Evolutionary conservation across 2,797 vertebrate species (phyloP).

Genomic region (Enteromius treurensis): DNA sequence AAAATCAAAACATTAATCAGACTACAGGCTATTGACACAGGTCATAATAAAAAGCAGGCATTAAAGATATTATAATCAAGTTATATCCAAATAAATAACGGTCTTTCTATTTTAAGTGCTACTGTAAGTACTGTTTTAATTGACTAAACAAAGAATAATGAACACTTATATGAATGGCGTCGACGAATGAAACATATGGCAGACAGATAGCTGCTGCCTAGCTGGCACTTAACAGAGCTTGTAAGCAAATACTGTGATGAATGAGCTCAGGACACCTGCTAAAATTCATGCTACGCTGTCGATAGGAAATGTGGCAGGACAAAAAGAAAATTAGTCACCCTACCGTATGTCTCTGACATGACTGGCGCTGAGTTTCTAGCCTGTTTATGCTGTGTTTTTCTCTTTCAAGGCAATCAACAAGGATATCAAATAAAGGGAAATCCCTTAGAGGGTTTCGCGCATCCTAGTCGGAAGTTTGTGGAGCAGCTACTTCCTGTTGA

Average conservation of each 20-base stretch:
- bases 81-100: not conserved
- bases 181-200: slow-evolving; percentile 33
- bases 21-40: not conserved
- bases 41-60: not conserved
- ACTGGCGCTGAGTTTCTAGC: slow-evolving; percentile 61
- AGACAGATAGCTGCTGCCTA: not conserved
- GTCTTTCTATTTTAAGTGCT: not conserved
- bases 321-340: slow-evolving; percentile 47
- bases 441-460: slow-evolving; percentile 70
- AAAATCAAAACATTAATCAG: not conserved
- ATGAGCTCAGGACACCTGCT: slow-evolving; percentile 45
- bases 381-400: slow-evolving; percentile 36
- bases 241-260: slow-evolving; percentile 36
- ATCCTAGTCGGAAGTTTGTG: slow-evolving; percentile 68
- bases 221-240: slow-evolving; percentile 38
- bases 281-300: slow-evolving; percentile 27
- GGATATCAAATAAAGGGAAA: slow-evolving; percentile 67
- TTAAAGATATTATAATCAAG: not conserved
- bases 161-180: not conserved
- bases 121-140: too few species aligned
- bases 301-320: not conserved
- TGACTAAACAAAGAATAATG: not conserved
- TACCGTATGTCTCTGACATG: slow-evolving; percentile 87
- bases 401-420: slow-evolving; percentile 60
- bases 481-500: slow-evolving; percentile 71